These are phyloP conservation scores for Ctenoplectra terminalis DNA, from an alignment of 1,140 invertebrate species.

Conservation along the genomic window DNA sequence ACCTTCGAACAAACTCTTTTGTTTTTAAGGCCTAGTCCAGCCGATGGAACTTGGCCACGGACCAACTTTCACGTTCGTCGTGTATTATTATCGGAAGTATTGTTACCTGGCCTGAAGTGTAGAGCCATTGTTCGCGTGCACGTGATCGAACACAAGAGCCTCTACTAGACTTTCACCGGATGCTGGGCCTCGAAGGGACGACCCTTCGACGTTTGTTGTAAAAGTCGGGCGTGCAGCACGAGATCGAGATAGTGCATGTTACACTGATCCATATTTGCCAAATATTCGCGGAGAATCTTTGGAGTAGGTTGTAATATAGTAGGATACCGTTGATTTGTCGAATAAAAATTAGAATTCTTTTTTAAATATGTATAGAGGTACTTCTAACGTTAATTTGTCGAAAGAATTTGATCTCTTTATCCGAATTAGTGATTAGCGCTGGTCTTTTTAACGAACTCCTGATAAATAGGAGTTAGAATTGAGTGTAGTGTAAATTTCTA, in stretches of 20 bases:
- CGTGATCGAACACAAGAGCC: conserved; percentile 18
- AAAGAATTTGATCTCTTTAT: too few relatives aligned
- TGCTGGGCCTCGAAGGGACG: not conserved
- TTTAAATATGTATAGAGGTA: too few relatives aligned
- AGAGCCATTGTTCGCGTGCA: conserved; percentile 36
- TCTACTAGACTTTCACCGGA: conserved; percentile 4
- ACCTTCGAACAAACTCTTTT: conserved; percentile 50
- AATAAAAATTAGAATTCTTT: too few relatives aligned
- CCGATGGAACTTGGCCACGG: conserved; percentile 45
- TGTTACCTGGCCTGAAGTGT: conserved; percentile 55
- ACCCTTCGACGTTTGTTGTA: conserved; percentile 21
- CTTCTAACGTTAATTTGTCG: too few relatives aligned
- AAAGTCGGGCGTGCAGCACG: conserved; percentile 34
- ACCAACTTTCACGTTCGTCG: conserved; percentile 52
- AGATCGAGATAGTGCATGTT: conserved; percentile 26
- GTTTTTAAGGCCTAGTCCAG: conserved; percentile 49
- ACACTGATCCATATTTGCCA: conserved; percentile 12
- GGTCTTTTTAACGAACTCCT: too few relatives aligned
- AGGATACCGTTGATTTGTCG: too few relatives aligned
- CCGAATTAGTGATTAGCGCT: too few relatives aligned
- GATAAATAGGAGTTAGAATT: too few relatives aligned
- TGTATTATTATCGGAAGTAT: conserved; percentile 66
- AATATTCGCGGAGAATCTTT: not conserved
- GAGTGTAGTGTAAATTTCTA: too few relatives aligned
- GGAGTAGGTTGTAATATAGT: not conserved